These are phyloP conservation scores for Trachelus stipa DNA, from an alignment of 2,888 invertebrate species.

Conservation along the genomic window DNA sequence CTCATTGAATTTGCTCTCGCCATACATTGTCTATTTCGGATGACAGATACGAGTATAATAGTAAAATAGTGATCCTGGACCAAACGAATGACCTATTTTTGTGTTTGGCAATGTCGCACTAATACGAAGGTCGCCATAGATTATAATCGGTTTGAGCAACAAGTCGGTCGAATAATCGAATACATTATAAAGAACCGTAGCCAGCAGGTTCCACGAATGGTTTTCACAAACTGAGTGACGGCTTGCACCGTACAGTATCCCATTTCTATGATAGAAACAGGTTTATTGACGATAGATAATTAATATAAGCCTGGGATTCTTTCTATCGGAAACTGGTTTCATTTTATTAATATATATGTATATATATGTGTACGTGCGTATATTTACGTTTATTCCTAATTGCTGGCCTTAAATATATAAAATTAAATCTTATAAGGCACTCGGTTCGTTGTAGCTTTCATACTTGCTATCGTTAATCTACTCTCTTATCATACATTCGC, in stretches of 20 bases:
- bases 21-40: background rate
- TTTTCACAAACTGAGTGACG: background rate
- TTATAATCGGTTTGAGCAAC: background rate
- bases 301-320: background rate
- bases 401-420: constrained; percentile 21
- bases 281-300: background rate
- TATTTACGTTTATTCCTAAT: background rate
- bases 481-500: background rate
- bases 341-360: constrained; percentile 4
- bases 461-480: background rate
- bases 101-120: background rate
- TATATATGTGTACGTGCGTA: background rate
- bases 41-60: background rate
- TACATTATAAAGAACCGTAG: background rate
- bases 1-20: background rate
- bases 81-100: background rate
- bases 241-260: background rate
- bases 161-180: background rate
- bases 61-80: background rate
- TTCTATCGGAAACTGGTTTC: constrained; percentile 4
- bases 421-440: constrained; percentile 35
- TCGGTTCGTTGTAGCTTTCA: constrained; percentile 8
- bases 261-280: background rate
- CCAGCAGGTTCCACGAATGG: background rate
- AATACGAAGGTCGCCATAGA: background rate